Evolutionary conservation across 1,140 invertebrate genomes (phyloP).

Genomic region (Grapholita molesta): DNA sequence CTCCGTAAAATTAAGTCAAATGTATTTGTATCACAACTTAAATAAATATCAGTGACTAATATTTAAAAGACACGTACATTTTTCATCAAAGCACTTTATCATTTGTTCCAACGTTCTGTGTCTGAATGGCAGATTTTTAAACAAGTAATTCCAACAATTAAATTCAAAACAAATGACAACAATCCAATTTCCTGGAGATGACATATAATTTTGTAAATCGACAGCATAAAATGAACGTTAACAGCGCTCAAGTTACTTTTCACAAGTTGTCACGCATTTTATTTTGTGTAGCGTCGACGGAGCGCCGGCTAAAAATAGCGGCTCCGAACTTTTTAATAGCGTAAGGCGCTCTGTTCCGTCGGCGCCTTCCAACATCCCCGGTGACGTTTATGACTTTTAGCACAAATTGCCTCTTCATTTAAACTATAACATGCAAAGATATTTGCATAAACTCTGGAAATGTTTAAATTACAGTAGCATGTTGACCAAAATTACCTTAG

Average conservation of each 20-base stretch:
- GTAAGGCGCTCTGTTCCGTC: constrained; percentile 37
- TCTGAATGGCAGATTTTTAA: neutral
- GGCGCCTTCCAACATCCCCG: constrained; percentile 52
- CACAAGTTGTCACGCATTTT: constrained; percentile 61
- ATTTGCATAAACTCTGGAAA: constrained; percentile 38
- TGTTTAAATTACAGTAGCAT: constrained; percentile 23
- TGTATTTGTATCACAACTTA: too few species aligned
- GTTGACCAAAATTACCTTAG: too few species aligned
- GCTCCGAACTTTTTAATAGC: constrained; percentile 68
- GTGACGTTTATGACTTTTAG: constrained; percentile 67
- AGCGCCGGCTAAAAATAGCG: constrained; percentile 60
- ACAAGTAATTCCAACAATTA: neutral
- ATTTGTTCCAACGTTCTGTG: neutral
- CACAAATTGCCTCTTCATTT: constrained; percentile 57
- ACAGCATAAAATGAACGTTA: neutral
- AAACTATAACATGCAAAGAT: constrained; percentile 31
- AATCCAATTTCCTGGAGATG: neutral
- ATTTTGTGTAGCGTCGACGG: constrained; percentile 38
- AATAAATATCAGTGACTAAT: too few species aligned
- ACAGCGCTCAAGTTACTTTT: constrained; percentile 32
- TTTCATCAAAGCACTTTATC: too few species aligned
- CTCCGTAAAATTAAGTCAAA: neutral
- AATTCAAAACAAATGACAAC: neutral
- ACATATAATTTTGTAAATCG: neutral
- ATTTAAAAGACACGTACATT: too few species aligned